phyloP scores from a whole-genome alignment of 23 tunicate genomes.

The Ascidia mentula region DNA sequence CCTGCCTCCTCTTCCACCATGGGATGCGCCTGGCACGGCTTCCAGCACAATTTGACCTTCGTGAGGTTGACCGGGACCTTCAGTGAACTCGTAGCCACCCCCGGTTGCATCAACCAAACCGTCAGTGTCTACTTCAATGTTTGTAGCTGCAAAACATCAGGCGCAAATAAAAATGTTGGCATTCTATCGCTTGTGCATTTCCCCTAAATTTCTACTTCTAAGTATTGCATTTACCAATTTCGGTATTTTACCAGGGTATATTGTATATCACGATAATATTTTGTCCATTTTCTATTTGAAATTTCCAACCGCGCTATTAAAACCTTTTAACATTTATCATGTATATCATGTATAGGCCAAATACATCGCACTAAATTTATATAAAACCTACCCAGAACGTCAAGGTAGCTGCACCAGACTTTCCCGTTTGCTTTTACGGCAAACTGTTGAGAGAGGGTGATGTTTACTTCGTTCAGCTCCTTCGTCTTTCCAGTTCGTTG shows the following conservation, averaged over 20 bases:
- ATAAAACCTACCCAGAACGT: not conserved
- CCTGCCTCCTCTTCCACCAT: constrained; percentile 24
- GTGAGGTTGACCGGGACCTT: constrained; percentile 13
- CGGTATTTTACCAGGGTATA: no score
- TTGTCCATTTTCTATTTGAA: no score
- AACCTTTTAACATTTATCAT: no score
- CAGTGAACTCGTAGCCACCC: constrained; percentile 4
- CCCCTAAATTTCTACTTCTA: no score
- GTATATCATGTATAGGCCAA: no score
- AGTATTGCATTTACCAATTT: no score
- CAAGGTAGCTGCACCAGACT: constrained; percentile 20
- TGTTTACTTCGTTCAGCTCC: not conserved
- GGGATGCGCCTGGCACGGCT: constrained; percentile 26
- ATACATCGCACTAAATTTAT: no score
- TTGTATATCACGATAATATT: no score
- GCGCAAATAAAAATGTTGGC: no score
- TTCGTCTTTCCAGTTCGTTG: not conserved
- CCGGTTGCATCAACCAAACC: constrained; percentile 12
- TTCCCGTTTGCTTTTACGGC: constrained; percentile 16
- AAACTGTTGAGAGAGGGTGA: constrained; percentile 6
- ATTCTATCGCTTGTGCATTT: no score
- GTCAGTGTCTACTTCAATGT: constrained; percentile 22
- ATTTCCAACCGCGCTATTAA: no score
- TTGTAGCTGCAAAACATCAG: not conserved
- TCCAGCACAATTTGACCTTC: not conserved